phyloP scores from a whole-genome alignment of 2,113 vertebrate species.

The Herpetotheres cachinnans region DNA sequence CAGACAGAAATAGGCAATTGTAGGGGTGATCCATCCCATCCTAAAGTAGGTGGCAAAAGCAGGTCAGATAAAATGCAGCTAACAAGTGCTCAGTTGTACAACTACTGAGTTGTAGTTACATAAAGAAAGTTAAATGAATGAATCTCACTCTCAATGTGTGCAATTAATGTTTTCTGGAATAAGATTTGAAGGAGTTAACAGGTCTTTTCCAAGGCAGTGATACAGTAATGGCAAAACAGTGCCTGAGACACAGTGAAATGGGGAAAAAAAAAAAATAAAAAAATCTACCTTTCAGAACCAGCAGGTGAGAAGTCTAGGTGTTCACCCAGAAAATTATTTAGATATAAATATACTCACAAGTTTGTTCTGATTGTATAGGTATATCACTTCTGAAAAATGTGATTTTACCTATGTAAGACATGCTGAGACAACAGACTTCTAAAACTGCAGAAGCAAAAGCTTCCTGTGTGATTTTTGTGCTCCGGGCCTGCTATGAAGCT shows the following conservation, averaged over 20 bases:
- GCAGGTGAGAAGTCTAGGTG: not conserved
- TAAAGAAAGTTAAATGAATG: not conserved
- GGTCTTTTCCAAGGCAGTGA: not conserved
- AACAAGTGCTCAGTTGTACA: not conserved
- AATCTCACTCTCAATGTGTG: not conserved
- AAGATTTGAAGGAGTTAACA: not conserved
- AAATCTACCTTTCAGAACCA: not conserved
- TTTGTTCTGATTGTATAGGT: not conserved
- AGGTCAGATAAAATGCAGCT: not conserved
- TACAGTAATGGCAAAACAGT: not conserved
- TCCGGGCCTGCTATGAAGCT: not conserved
- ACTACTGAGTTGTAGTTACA: not conserved
- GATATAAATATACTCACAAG: not conserved
- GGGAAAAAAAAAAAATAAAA: not conserved
- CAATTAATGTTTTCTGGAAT: not conserved
- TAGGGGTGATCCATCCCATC: not conserved
- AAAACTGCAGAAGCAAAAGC: not conserved
- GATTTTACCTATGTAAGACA: not conserved
- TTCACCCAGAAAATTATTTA: not conserved
- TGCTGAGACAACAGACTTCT: not conserved
- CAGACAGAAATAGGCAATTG: not conserved
- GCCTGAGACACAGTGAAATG: not conserved
- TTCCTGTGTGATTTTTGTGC: not conserved
- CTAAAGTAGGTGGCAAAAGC: not conserved
- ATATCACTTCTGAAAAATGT: not conserved